A percentile compares a stretch with the other conserved stretches of the same genome.
Evolutionary conservation across 2,113 vertebrate species (phyloP).

Genomic region (Oryzias javanicus): DNA sequence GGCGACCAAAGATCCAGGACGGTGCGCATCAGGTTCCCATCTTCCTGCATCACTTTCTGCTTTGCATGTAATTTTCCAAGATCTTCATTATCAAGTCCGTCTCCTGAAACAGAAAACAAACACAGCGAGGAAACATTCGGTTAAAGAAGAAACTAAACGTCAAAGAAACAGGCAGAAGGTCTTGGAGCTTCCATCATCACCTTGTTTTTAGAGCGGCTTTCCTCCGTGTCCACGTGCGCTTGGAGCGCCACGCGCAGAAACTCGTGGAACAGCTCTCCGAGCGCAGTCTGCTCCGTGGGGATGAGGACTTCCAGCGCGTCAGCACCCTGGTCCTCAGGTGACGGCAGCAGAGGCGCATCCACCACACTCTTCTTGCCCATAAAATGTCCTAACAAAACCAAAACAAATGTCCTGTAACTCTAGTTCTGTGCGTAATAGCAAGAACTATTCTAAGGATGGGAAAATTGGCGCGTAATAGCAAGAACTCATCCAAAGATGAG

Average conservation of each 20-base stretch:
- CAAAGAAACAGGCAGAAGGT: neutral
- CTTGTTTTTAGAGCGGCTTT: constrained; percentile 65
- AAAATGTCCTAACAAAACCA: constrained; percentile 82
- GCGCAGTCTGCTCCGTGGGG: constrained; percentile 61
- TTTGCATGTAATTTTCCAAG: constrained; percentile 81
- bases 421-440: neutral
- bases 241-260: constrained; percentile 78
- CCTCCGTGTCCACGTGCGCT: constrained; percentile 71
- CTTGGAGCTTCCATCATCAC: constrained; percentile 59
- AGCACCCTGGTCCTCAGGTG: constrained; percentile 44
- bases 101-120: constrained; percentile 71
- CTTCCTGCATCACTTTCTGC: constrained; percentile 62
- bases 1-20: constrained; percentile 31
- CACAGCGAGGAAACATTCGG: neutral
- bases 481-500: neutral
- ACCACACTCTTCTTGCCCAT: constrained; percentile 94
- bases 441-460: neutral
- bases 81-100: constrained; percentile 79
- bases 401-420: neutral
- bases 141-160: neutral
- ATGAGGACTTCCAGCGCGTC: constrained; percentile 42
- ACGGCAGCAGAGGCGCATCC: constrained; percentile 60
- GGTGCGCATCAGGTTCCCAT: constrained; percentile 15
- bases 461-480: neutral
- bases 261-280: constrained; percentile 77